Conservation (phyloP, 2,888 invertebrate genomes). For the Xestobium rufovillosum region DNA sequence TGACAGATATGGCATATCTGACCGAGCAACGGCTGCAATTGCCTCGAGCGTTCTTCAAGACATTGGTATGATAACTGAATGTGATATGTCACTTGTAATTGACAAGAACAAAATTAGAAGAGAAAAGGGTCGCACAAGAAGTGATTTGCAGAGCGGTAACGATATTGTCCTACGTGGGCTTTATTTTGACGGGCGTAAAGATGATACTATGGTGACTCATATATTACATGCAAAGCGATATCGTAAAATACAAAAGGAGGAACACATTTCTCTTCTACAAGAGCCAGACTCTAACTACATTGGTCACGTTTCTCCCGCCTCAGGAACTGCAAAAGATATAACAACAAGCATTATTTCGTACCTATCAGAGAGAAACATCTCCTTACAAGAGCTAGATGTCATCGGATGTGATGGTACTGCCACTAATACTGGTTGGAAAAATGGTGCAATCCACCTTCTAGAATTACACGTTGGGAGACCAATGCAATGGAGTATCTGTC, state of each 20-base stretch:
- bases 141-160: not conserved
- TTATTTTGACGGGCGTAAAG: not conserved
- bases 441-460: not conserved
- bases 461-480: not conserved
- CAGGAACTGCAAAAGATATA: not conserved
- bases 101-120: slow-evolving; percentile 3
- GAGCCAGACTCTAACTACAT: not conserved
- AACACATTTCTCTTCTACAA: not conserved
- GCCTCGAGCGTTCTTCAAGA: not conserved
- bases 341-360: no score
- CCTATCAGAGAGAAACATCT: not conserved
- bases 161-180: not conserved
- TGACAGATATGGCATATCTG: not conserved
- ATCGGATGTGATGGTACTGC: slow-evolving; percentile 4
- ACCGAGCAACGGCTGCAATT: not conserved
- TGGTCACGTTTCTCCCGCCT: slow-evolving; percentile 1
- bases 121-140: not conserved
- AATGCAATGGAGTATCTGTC: no score
- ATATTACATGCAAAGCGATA: not conserved
- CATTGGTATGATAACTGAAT: not conserved
- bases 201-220: not conserved
- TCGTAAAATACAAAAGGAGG: not conserved
- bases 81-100: not conserved
- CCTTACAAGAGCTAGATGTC: not conserved
- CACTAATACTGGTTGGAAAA: slow-evolving; percentile 3